These are phyloP conservation scores for Torymus aiolomorphi DNA, from an alignment of 2,888 invertebrate genomes.

Conservation along the genomic window DNA sequence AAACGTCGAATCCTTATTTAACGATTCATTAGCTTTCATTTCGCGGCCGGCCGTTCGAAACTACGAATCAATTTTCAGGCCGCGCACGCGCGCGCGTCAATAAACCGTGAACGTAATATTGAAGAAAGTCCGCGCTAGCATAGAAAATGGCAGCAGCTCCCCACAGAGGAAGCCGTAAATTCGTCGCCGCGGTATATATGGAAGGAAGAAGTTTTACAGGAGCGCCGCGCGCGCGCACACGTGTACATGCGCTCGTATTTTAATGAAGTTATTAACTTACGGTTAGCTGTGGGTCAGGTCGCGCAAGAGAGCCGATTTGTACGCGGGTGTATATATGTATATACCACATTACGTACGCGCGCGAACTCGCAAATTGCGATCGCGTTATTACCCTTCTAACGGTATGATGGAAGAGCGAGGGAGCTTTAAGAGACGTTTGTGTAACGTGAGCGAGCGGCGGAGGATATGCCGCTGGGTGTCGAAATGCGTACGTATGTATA, in stretches of 20 bases:
- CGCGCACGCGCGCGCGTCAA: neutral
- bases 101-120: constrained; percentile 26
- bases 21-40: too few relatives aligned
- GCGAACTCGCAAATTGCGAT: constrained; percentile 35
- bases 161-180: constrained; percentile 23
- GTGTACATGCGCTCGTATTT: constrained; percentile 54
- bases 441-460: too few relatives aligned
- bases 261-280: constrained; percentile 60
- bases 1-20: too few relatives aligned
- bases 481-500: neutral
- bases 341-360: neutral
- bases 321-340: neutral
- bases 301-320: constrained; percentile 4
- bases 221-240: constrained; percentile 12
- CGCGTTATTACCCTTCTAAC: constrained; percentile 62
- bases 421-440: too few relatives aligned
- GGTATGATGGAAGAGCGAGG: constrained; percentile 43
- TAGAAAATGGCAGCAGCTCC: neutral
- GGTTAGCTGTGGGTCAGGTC: constrained; percentile 54
- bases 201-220: neutral
- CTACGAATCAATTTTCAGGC: too few relatives aligned
- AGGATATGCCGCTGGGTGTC: neutral
- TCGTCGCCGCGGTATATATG: neutral
- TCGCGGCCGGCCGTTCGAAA: too few relatives aligned
- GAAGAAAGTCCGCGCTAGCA: constrained; percentile 5